phyloP scores from a whole-genome alignment of 2,113 vertebrate species.

The Otis tarda region DNA sequence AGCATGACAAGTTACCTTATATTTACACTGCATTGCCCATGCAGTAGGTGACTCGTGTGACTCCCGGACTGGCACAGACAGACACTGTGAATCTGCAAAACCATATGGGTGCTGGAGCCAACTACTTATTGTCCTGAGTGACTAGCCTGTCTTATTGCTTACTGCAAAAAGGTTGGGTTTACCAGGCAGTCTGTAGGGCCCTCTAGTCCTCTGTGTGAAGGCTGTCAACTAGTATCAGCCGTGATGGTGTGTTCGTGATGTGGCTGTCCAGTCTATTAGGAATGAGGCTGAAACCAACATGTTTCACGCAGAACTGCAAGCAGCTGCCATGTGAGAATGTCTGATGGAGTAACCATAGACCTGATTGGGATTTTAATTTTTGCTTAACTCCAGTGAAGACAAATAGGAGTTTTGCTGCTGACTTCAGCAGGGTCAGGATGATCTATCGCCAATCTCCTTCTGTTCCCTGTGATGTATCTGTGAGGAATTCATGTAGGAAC shows the following conservation, averaged over 20 bases:
- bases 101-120: neutral
- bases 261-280: neutral
- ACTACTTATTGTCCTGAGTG: neutral
- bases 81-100: neutral
- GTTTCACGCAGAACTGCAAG: neutral
- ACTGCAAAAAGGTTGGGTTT: neutral
- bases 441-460: slow-evolving; percentile 12
- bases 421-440: slow-evolving; percentile 36
- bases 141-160: neutral
- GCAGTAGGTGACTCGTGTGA: neutral
- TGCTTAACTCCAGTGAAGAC: slow-evolving; percentile 11
- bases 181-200: neutral
- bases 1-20: neutral
- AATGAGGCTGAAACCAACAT: neutral
- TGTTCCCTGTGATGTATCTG: slow-evolving; percentile 22
- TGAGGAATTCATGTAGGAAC: neutral
- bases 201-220: neutral
- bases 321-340: neutral
- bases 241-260: neutral
- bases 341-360: neutral
- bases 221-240: neutral
- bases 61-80: neutral
- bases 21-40: neutral
- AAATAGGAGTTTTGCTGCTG: slow-evolving; percentile 29
- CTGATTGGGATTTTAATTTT: slow-evolving; percentile 50